Base-by-base conservation (phyloP, 2,797 vertebrate species). In the Morelia viridis region DNA sequence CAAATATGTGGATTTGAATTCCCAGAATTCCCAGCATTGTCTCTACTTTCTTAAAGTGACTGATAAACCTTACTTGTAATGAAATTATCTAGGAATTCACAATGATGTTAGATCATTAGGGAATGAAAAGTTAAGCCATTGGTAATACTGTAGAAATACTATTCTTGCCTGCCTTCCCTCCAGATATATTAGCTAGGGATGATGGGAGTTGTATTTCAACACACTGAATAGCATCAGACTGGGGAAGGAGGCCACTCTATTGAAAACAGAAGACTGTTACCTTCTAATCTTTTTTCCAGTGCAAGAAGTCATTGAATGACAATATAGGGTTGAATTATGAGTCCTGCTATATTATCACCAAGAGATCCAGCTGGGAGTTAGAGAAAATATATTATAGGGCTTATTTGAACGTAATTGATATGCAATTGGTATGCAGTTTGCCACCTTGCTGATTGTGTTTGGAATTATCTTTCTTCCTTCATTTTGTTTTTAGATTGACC, bases 271-370 rank as follows among this genome's bases (percentile, higher is more conserved):
- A 13, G 35, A 71, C 17, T 71, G n/a, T 15, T 71, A 35, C n/a
- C 68, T 71, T 31, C 60, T 90, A 83, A 90, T 83, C 41, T n/a
- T n/a, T 58, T 64, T 92, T 89, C 60, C 50, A 65, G 57, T 85
- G 31, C 58, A 31, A 80, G n/a, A 89, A 65, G 24, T 50, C 64
- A 89, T 57, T 46, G 50, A 65, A 35, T 56, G 80, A 57, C 58
- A 89, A 89, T 84, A 31, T 28, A 0, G 28, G 0, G 4, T 0
- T 92, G 64, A 8, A 2, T 91, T 9, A 60, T 91, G 91, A 95
- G 92, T 88, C 58, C 93, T 61, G 22, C 87, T 88, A 68, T 93
- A 87, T 76, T 89, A 91, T 19, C 94, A 53, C 1, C 53, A 87
- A 91, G 7, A 0, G 85, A 46, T 93, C 50, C 22, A 83, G 46